Percentiles rank a stretch among this genome's conserved stretches.
phyloP scores from a whole-genome alignment of 2,113 vertebrate species.

The Galeopterus variegatus region DNA sequence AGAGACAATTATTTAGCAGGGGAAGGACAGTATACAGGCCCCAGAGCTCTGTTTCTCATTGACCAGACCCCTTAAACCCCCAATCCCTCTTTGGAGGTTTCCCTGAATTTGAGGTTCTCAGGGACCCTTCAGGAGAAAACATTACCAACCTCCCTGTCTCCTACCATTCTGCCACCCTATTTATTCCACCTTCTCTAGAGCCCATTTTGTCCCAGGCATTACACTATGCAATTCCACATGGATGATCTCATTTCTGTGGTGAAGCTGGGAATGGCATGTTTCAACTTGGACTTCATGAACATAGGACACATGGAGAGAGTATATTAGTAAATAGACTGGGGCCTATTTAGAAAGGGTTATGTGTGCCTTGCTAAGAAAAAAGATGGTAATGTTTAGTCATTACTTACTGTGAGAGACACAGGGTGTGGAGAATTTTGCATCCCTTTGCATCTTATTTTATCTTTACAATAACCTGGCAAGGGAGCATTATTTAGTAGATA shows the following conservation, averaged over 20 bases:
- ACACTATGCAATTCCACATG: not conserved
- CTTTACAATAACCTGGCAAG: not conserved
- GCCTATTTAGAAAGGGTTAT: not conserved
- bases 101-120: not conserved
- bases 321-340: not conserved
- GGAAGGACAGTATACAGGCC: not conserved
- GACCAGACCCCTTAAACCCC: not conserved
- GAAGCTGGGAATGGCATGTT: not conserved
- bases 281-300: constrained; percentile 22
- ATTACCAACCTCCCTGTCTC: not conserved
- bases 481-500: not conserved
- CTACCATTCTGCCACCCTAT: not conserved
- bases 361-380: not conserved
- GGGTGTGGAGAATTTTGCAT: not conserved
- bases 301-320: not conserved
- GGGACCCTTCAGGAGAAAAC: not conserved
- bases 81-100: not conserved
- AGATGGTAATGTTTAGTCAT: not conserved
- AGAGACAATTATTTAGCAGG: not conserved
- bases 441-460: not conserved
- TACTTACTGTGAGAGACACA: not conserved
- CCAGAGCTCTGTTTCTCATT: not conserved
- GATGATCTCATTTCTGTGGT: not conserved
- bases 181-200: not conserved
- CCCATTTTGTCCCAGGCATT: not conserved